Conservation (phyloP, 2,888 invertebrate species). For the Volucella zonaria region DNA sequence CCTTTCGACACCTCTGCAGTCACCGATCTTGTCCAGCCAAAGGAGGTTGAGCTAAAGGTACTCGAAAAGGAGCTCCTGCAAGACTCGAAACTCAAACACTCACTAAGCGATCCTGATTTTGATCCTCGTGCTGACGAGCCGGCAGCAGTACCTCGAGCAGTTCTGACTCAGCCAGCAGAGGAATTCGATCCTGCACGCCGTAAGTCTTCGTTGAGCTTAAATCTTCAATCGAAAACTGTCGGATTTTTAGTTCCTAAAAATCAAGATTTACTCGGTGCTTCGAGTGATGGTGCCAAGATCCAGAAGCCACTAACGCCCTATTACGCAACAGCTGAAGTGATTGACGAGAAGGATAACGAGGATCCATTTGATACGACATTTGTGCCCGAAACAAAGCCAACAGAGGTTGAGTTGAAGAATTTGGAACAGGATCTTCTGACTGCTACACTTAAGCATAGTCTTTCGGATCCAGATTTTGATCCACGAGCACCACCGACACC, state of each 20-base stretch:
- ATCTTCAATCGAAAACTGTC: constrained; percentile 84
- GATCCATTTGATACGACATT: constrained; percentile 96
- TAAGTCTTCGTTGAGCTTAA: constrained; percentile 86
- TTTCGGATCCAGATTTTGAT: constrained; percentile 86
- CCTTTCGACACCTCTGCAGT: constrained; percentile 94
- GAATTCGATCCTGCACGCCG: constrained; percentile 82
- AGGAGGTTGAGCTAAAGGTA: constrained; percentile 90
- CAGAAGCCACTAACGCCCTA: constrained; percentile 92
- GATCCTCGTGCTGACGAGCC: constrained; percentile 88
- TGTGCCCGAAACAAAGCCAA: constrained; percentile 88
- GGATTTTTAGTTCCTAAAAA: constrained; percentile 86
- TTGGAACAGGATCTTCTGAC: constrained; percentile 88
- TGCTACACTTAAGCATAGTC: constrained; percentile 83
- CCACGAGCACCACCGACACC: constrained; percentile 83
- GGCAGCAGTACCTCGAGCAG: constrained; percentile 62
- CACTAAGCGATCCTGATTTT: constrained; percentile 90
- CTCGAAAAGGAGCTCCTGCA: constrained; percentile 90
- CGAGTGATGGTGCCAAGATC: constrained; percentile 85
- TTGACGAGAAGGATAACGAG: constrained; percentile 83
- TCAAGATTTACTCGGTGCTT: constrained; percentile 84
- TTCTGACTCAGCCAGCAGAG: constrained; percentile 49
- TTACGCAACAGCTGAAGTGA: constrained; percentile 84
- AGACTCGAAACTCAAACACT: constrained; percentile 83
- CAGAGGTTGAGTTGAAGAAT: constrained; percentile 90
- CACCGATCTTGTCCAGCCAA: constrained; percentile 88